A percentile compares a stretch with the other conserved stretches of the same genome.
Evolutionary conservation across 2,113 vertebrate genomes (phyloP).

Genomic region (Andinoacara biseriatus): DNA sequence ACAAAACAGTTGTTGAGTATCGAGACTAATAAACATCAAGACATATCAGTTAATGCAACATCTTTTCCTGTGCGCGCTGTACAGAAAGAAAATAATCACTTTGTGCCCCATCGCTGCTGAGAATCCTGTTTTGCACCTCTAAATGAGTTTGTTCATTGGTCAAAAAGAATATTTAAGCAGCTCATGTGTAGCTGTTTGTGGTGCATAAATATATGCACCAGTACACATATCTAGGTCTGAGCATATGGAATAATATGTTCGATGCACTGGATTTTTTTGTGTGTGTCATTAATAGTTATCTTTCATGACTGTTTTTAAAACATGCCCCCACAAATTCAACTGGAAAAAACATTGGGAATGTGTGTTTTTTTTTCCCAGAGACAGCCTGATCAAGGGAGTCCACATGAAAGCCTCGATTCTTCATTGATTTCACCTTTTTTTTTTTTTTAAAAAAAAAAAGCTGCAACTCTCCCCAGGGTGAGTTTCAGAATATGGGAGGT

Average conservation of each 20-base stretch:
- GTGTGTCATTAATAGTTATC: constrained; percentile 42
- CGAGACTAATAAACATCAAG: constrained; percentile 17
- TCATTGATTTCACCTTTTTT: constrained; percentile 64
- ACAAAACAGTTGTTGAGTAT: neutral
- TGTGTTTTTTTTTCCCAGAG: constrained; percentile 43
- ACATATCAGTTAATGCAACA: neutral
- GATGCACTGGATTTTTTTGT: constrained; percentile 49
- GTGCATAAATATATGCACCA: constrained; percentile 33
- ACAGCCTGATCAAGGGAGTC: constrained; percentile 47
- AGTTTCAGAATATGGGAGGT: constrained; percentile 47
- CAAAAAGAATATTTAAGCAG: constrained; percentile 39
- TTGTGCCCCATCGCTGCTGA: neutral
- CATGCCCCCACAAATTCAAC: constrained; percentile 44
- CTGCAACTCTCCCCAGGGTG: constrained; percentile 25
- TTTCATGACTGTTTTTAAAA: constrained; percentile 34
- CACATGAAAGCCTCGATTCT: constrained; percentile 55
- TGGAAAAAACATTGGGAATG: constrained; percentile 43
- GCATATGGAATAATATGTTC: constrained; percentile 49
- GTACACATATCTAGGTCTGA: constrained; percentile 34
- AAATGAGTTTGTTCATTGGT: constrained; percentile 28
- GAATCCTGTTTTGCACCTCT: neutral
- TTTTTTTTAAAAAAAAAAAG: constrained; percentile 22
- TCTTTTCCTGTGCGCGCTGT: neutral
- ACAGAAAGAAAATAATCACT: neutral
- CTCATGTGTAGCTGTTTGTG: constrained; percentile 25